Evolutionary conservation across 2,113 vertebrate genomes (phyloP).

Genomic region (Chionomys nivalis): DNA sequence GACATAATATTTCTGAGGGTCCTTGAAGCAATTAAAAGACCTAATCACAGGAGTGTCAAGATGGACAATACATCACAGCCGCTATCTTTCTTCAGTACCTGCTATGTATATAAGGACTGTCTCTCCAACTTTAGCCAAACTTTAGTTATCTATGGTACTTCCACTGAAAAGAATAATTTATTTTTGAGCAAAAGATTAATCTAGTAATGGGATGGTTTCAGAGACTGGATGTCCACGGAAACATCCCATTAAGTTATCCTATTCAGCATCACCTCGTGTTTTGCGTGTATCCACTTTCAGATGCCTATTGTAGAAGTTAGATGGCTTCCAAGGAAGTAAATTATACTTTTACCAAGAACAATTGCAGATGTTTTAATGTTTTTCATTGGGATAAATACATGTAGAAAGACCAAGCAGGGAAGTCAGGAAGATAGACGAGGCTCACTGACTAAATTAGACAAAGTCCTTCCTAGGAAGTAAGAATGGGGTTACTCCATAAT

Average conservation of each 20-base stretch:
- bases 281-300: not conserved
- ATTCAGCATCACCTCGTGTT: not conserved
- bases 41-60: not conserved
- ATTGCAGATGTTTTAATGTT: not conserved
- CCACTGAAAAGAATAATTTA: not conserved
- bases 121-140: not conserved
- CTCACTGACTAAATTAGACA: not conserved
- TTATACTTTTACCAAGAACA: not conserved
- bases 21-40: not conserved
- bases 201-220: not conserved
- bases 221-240: not conserved
- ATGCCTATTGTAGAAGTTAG: not conserved
- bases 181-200: not conserved
- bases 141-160: not conserved
- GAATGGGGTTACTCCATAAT: not conserved
- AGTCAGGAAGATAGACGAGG: not conserved
- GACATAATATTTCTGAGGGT: not conserved
- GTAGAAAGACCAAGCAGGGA: not conserved
- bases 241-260: not conserved
- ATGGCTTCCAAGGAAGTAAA: not conserved
- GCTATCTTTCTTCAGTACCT: not conserved
- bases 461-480: not conserved
- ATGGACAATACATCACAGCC: not conserved
- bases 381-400: not conserved
- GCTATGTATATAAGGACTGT: not conserved